A percentile compares a stretch with the other conserved stretches of the same genome.
Conservation (phyloP, 2,113 vertebrate species). For the Vimba vimba region DNA sequence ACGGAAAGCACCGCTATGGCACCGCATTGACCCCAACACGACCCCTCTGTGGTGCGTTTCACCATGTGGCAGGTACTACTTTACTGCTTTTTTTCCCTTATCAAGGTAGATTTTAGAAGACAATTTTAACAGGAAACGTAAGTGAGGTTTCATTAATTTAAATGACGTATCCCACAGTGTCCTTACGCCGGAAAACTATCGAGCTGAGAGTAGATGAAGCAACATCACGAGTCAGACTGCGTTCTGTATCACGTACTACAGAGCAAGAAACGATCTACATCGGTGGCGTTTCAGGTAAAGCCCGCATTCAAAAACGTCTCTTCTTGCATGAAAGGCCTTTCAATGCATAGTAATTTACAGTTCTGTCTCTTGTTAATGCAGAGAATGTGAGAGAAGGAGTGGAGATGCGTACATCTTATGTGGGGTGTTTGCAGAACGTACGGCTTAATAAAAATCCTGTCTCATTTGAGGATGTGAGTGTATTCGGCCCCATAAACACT, state of each 20-base stretch:
- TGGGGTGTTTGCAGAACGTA: conserved; percentile 80
- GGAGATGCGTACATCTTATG: conserved; percentile 72
- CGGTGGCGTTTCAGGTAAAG: conserved; percentile 82
- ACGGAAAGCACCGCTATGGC: conserved; percentile 67
- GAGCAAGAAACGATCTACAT: conserved; percentile 73
- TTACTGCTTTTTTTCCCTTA: background rate
- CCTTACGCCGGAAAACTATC: conserved; percentile 68
- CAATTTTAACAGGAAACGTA: background rate
- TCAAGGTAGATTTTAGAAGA: background rate
- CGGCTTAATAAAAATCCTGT: conserved; percentile 73
- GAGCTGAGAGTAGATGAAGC: conserved; percentile 73
- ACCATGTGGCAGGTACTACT: conserved; percentile 79
- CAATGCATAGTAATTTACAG: background rate
- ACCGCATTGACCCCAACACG: conserved; percentile 73
- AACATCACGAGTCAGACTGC: conserved; percentile 62
- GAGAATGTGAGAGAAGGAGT: conserved; percentile 43
- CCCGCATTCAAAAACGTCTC: background rate
- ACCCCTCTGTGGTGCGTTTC: conserved; percentile 81
- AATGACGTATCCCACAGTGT: conserved; percentile 70
- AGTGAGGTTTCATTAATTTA: background rate
- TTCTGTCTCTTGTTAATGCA: conserved; percentile 31
- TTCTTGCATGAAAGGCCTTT: background rate
- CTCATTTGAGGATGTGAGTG: conserved; percentile 62
- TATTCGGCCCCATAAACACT: conserved; percentile 75
- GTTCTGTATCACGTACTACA: background rate